Evolutionary conservation across 2,888 invertebrate species (phyloP), one percentile per base, ranked within the genome.

Genomic region (Argyra leucocephala): DNA sequence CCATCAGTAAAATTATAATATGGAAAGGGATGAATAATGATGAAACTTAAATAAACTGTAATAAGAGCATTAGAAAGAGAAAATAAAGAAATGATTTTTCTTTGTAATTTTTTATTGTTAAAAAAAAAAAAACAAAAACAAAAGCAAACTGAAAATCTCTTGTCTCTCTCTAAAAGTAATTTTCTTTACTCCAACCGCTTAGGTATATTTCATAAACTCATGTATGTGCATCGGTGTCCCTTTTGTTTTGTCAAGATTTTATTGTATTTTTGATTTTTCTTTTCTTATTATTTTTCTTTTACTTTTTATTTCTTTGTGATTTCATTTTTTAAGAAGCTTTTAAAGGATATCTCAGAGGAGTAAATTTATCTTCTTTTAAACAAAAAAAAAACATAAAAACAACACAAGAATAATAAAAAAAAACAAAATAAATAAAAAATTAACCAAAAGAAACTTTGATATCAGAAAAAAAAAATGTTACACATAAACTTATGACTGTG

Each of bases 251-350:
- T 48, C n/a, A 48, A 48, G 48, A 5, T 48, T 18, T 48, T 48
- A 1, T 48, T 48, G 15, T 15, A 48, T 48, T 48, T 48, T n/a
- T 31, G 3, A 10, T 48, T 48, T 6, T 18, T 48, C 4, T 48
- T 48, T 48, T 48, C 12, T 48, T n/a, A n/a, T n/a, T n/a, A n/a
- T n/a, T n/a, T n/a, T n/a, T n/a, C n/a, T n/a, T n/a, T n/a, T n/a
- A n/a, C n/a, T n/a, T n/a, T n/a, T n/a, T n/a, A n/a, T n/a, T n/a
- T n/a, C n/a, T n/a, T n/a, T n/a, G n/a, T 48, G 18, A 48, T 48
- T 48, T 48, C 48, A 48, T 48, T 48, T 48, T 48, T 48, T 48
- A 48, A 48, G 48, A 48, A 48, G 48, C 48, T 48, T 48, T 48
- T 48, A 48, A 48, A n/a, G 48, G 48, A 48, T 48, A 48, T 48